Base-by-base conservation (phyloP, 1,140 invertebrate genomes). In the Drosophila dunni region DNA sequence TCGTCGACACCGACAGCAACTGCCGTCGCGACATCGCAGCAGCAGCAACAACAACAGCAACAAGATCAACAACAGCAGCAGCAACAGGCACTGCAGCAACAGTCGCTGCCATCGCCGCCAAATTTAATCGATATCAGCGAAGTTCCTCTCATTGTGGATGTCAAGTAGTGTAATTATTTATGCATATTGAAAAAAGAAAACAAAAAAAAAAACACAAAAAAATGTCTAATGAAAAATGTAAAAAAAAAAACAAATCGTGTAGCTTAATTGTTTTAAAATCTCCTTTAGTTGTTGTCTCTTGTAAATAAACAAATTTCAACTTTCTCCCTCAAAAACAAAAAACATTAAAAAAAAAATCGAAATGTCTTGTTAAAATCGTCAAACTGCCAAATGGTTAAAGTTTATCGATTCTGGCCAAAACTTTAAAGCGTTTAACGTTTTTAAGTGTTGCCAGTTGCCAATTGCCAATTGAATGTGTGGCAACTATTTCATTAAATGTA, bases 101-200 rank as follows among this genome's bases (percentile, higher is more conserved):
- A 83, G 56, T 61, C 72, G 72, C 81, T 91, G 64, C 75, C 81
- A 79, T 85, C 91, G 80, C 81, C 91, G 77, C 86, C 91, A 91
- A 92, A 92, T 90, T 85, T 92, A 79, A 91, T 92, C 81, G 91
- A 92, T 91, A 92, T 90, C 86, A 92, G 91, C 57, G 91, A 92
- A 91, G 91, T 92, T 92, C 91, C 91, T 92, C 90, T 92, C 70
- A 91, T 91, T 91, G 91, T 92, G 81, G 91, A 92, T 92, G 91
- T 92, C 91, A 92, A 92, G 91, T 92, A 92, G 82, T 82, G 80
- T 86, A 81, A 77, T 89, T 81, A 89, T 86, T 89, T 79, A 78
- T 90, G 77, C 68, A 71, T 83, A 91, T 90, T 77, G 58, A 78
- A 80, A 60, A 60, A 75, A 64, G 71, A 67, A 67, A 68, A 72